A percentile compares a stretch with the other conserved stretches of the same genome.
Evolutionary conservation across 2,113 vertebrate genomes (phyloP).

Genomic region (Dinomys branickii): DNA sequence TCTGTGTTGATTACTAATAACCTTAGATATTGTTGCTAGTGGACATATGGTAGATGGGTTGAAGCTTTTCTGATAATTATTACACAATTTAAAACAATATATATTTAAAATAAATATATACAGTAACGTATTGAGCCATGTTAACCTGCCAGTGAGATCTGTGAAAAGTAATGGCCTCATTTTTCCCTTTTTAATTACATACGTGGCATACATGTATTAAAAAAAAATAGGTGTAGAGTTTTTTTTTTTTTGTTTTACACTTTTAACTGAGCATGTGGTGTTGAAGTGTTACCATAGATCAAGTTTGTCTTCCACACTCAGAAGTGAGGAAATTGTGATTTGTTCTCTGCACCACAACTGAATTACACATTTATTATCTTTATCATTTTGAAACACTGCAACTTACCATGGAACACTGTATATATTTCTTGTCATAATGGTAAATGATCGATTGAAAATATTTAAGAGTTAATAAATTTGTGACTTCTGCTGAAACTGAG

Average conservation of each 20-base stretch:
- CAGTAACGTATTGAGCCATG: conserved; percentile 90
- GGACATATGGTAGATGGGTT: conserved; percentile 86
- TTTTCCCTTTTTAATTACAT: conserved; percentile 80
- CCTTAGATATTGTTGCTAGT: conserved; percentile 87
- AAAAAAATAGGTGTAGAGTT: conserved; percentile 82
- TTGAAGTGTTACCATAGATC: conserved; percentile 86
- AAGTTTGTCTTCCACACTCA: conserved; percentile 88
- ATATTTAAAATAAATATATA: conserved; percentile 88
- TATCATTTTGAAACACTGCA: conserved; percentile 89
- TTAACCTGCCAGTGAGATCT: conserved; percentile 90
- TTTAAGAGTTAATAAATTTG: conserved; percentile 94
- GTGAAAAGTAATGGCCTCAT: conserved; percentile 86
- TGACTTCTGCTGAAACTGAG: conserved; percentile 91
- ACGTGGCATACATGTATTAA: conserved; percentile 87
- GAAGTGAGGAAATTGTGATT: conserved; percentile 86
- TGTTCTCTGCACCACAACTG: conserved; percentile 84
- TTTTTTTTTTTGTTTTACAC: conserved; percentile 79
- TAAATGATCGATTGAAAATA: conserved; percentile 91
- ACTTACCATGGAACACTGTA: conserved; percentile 89
- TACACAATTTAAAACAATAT: conserved; percentile 87
- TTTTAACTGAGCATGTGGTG: conserved; percentile 89
- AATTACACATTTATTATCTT: conserved; percentile 82
- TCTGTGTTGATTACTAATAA: conserved; percentile 85
- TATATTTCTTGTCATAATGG: conserved; percentile 91
- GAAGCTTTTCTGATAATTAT: conserved; percentile 87